phyloP scores from a whole-genome alignment of 1,140 invertebrate genomes.

The Helicoverpa zea region DNA sequence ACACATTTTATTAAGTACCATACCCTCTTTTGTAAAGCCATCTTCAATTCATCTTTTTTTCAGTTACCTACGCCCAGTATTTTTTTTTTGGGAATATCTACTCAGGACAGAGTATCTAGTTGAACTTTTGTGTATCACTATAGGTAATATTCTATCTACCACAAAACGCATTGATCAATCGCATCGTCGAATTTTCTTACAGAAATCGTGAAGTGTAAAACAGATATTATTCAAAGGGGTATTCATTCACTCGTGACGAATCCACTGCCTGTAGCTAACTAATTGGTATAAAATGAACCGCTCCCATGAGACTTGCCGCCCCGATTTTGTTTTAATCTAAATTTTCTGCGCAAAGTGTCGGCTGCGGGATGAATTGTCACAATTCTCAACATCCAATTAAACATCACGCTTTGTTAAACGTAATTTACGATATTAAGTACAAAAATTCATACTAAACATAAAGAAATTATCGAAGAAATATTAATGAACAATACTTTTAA shows the following conservation, averaged over 20 bases:
- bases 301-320: conserved; percentile 71
- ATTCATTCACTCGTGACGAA: conserved; percentile 82
- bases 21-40: not conserved
- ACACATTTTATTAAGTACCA: too few relatives aligned
- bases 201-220: conserved; percentile 55
- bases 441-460: not conserved
- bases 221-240: conserved; percentile 70
- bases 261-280: conserved; percentile 80
- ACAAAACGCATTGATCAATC: not conserved
- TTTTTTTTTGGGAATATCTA: too few relatives aligned
- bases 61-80: too few relatives aligned
- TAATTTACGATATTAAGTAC: conserved; percentile 36
- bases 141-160: too few relatives aligned
- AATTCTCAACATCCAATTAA: conserved; percentile 55
- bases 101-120: too few relatives aligned
- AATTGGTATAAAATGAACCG: conserved; percentile 84
- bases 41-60: not conserved
- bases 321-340: conserved; percentile 82
- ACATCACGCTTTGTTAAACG: conserved; percentile 51
- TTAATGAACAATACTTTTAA: conserved; percentile 6
- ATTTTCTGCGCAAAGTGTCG: conserved; percentile 63
- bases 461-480: conserved; percentile 9
- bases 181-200: not conserved
- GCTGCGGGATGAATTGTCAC: conserved; percentile 55
- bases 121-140: too few relatives aligned